A percentile compares a stretch with the other conserved stretches of the same genome.
These are phyloP conservation scores for Morpho achilles DNA, from an alignment of 2,888 invertebrate species.

Conservation along the genomic window DNA sequence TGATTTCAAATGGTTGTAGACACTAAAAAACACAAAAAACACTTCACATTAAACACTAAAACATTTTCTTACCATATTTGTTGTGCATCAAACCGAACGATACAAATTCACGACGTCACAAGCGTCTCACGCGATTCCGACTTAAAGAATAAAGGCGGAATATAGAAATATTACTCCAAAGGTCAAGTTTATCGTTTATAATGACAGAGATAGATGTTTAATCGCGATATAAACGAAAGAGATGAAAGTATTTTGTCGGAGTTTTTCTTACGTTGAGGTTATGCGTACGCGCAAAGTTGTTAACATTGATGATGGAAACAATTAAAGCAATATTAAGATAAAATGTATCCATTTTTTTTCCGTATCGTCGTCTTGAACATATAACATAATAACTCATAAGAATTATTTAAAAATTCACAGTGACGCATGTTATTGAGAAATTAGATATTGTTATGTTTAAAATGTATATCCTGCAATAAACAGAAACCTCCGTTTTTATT, in stretches of 20 bases:
- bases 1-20: background rate
- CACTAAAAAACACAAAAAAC: background rate
- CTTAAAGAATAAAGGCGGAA: constrained; percentile 47
- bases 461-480: too few species aligned
- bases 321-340: constrained; percentile 30
- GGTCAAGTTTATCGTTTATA: constrained; percentile 67
- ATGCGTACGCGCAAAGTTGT: constrained; percentile 52
- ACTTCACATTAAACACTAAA: constrained; percentile 3
- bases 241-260: constrained; percentile 34
- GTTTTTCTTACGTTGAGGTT: constrained; percentile 31
- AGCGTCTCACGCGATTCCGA: constrained; percentile 40
- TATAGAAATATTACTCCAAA: constrained; percentile 39
- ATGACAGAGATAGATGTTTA: constrained; percentile 35
- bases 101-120: constrained; percentile 26
- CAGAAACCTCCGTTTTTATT: too few species aligned
- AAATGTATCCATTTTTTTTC: constrained; percentile 10
- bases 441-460: too few species aligned
- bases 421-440: too few species aligned
- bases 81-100: constrained; percentile 12
- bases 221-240: constrained; percentile 28
- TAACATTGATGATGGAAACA: constrained; percentile 44
- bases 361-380: constrained; percentile 5
- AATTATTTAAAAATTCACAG: too few species aligned
- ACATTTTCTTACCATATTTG: constrained; percentile 21
- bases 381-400: too few species aligned